Conservation (phyloP, 2,113 vertebrate species). For the Falco punctatus region DNA sequence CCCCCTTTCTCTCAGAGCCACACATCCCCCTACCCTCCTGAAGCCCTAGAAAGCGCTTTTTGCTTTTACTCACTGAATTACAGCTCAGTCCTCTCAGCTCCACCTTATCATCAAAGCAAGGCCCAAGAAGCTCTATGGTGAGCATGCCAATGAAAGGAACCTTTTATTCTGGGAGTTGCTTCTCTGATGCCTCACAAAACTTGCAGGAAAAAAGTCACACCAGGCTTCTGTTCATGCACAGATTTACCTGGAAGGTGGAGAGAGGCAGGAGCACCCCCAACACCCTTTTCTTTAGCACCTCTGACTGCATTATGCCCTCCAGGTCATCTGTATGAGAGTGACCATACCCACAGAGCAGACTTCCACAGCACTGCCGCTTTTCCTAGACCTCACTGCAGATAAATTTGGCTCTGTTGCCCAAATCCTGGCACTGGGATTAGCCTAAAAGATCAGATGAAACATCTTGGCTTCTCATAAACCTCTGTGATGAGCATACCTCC, state of each 20-base stretch:
- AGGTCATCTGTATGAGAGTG: not conserved
- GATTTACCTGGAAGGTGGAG: not conserved
- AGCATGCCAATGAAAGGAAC: not conserved
- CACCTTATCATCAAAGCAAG: not conserved
- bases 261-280: not conserved
- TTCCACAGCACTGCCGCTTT: not conserved
- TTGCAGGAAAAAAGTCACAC: not conserved
- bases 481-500: not conserved
- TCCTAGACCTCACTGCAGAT: not conserved
- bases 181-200: not conserved
- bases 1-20: not conserved
- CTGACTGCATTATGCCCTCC: not conserved
- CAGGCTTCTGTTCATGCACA: not conserved
- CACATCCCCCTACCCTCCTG: not conserved
- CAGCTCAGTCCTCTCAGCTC: not conserved
- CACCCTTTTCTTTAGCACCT: not conserved
- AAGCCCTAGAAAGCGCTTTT: not conserved
- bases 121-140: not conserved
- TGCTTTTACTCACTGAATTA: not conserved
- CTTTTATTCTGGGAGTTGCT: not conserved
- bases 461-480: not conserved
- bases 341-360: not conserved
- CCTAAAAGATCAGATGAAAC: not conserved
- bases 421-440: not conserved
- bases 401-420: not conserved